A percentile compares a stretch with the other conserved stretches of the same genome.
Conservation (phyloP, 2,797 vertebrate genomes). For the Antennarius maculatus region DNA sequence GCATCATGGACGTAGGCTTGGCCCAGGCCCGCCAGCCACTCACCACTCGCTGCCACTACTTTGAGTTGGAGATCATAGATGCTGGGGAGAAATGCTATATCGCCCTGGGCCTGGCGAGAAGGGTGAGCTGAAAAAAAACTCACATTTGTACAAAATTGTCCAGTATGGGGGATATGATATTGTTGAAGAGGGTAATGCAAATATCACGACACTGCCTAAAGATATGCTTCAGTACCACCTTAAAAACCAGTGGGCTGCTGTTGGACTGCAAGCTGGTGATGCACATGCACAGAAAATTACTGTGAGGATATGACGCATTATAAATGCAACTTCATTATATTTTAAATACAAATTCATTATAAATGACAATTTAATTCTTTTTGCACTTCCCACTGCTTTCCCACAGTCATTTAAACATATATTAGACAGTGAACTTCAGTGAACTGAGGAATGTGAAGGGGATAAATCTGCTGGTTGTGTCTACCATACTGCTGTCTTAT, state of each 20-base stretch:
- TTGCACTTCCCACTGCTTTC: conserved; percentile 10
- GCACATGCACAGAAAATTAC: too few relatives aligned
- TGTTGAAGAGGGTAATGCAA: too few relatives aligned
- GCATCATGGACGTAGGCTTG: conserved; percentile 94
- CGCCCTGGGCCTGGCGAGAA: conserved; percentile 90
- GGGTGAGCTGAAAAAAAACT: conserved; percentile 77
- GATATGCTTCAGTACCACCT: too few relatives aligned
- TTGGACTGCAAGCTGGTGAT: too few relatives aligned
- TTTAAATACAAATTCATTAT: too few relatives aligned
- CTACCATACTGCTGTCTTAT: conserved; percentile 2
- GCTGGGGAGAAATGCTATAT: conserved; percentile 96
- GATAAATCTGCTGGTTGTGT: conserved; percentile 12
- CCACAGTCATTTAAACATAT: conserved; percentile 17
- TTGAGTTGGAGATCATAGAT: conserved; percentile 93
- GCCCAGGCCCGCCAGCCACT: conserved; percentile 90
- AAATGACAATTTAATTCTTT: too few relatives aligned
- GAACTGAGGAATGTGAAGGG: conserved; percentile 13
- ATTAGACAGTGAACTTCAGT: conserved; percentile 5
- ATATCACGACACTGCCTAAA: too few relatives aligned
- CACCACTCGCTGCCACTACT: conserved; percentile 93
- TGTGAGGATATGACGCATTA: too few relatives aligned
- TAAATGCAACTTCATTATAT: too few relatives aligned
- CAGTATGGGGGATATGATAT: too few relatives aligned
- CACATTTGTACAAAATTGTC: too few relatives aligned
- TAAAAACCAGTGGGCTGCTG: too few relatives aligned